These are phyloP conservation scores for Drosophila merina DNA, from an alignment of 2,888 invertebrate species.

Conservation along the genomic window DNA sequence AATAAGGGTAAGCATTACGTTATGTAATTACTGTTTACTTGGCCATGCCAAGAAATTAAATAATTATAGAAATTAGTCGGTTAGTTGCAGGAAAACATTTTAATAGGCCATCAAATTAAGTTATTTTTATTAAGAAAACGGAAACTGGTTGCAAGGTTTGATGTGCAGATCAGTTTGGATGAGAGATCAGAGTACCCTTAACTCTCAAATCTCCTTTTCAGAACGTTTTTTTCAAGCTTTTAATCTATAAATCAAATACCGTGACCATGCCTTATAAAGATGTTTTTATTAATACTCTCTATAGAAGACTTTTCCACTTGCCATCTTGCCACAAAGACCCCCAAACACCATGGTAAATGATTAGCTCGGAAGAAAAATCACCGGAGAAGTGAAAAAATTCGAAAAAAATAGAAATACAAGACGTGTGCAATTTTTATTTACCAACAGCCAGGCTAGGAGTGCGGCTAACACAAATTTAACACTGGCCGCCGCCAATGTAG, in stretches of 20 bases:
- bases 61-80: conserved; percentile 63
- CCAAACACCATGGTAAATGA: conserved; percentile 37
- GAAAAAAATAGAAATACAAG: conserved; percentile 5
- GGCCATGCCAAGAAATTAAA: conserved; percentile 48
- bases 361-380: conserved; percentile 35
- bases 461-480: conserved; percentile 49
- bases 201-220: neutral
- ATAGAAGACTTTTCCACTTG: neutral
- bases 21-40: conserved; percentile 44
- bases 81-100: conserved; percentile 7
- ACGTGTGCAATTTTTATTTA: conserved; percentile 44
- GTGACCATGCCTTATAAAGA: conserved; percentile 21
- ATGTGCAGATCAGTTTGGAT: too few species aligned
- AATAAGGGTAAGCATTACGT: conserved; percentile 21
- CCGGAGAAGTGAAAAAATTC: neutral
- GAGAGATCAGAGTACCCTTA: too few species aligned
- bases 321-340: conserved; percentile 1
- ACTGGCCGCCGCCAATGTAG: conserved; percentile 73
- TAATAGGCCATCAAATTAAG: conserved; percentile 28
- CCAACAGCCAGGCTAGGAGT: conserved; percentile 27
- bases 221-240: neutral
- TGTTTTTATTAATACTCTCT: conserved; percentile 14
- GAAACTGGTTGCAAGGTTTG: neutral
- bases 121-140: conserved; percentile 14
- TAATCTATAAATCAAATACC: conserved; percentile 15